These are phyloP conservation scores for Auanema freiburgensis DNA, from an alignment of 2,888 invertebrate genomes.

Conservation along the genomic window DNA sequence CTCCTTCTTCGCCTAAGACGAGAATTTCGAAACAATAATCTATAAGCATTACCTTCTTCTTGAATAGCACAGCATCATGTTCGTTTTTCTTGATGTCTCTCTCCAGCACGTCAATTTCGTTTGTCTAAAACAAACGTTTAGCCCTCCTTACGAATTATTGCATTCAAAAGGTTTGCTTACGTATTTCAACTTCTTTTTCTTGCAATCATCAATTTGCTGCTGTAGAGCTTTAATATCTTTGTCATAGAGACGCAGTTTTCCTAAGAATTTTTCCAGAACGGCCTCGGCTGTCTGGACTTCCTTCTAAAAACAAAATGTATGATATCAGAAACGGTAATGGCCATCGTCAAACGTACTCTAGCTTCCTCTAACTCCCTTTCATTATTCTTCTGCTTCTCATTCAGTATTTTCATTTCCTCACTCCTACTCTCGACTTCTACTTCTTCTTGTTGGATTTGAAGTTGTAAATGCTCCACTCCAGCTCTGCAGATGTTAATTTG, in stretches of 20 bases:
- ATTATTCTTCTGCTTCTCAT: conserved; percentile 5
- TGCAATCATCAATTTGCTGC: conserved; percentile 21
- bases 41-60: neutral
- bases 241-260: conserved; percentile 27
- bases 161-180: conserved; percentile 15
- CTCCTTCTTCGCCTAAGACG: conserved; percentile 9
- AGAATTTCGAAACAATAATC: conserved; percentile 8
- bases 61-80: neutral
- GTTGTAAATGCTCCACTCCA: conserved; percentile 2
- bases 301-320: no score
- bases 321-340: neutral
- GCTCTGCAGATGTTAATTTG: conserved; percentile 8
- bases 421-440: neutral
- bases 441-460: conserved; percentile 2
- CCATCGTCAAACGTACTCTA: conserved; percentile 10
- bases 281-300: conserved; percentile 7
- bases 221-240: conserved; percentile 17
- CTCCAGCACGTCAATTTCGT: conserved; percentile 21
- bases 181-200: conserved; percentile 22
- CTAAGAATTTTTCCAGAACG: conserved; percentile 26
- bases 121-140: conserved; percentile 1
- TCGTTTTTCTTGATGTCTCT: neutral
- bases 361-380: conserved; percentile 14
- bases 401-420: conserved; percentile 1
- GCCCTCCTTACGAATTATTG: neutral